Percentiles rank a stretch among this genome's conserved stretches.
Conservation (phyloP, 2,888 invertebrate genomes). For the Xanthorhoe spadicearia region DNA sequence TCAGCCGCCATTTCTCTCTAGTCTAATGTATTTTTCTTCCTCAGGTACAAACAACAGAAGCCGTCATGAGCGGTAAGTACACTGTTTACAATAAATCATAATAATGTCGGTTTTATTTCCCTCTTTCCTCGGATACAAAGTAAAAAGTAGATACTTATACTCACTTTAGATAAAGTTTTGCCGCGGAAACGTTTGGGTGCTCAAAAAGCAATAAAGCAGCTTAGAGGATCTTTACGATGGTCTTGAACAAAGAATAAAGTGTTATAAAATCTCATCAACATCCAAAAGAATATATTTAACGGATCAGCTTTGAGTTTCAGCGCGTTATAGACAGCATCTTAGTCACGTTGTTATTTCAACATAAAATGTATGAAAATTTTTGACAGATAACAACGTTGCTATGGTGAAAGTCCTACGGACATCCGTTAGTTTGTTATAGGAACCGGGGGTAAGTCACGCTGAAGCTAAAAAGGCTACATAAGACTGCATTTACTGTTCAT, state of each 20-base stretch:
- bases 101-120: constrained; percentile 29
- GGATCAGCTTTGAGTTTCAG: too few species aligned
- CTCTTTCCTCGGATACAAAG: constrained; percentile 25
- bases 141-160: constrained; percentile 15
- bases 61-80: constrained; percentile 27
- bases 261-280: background rate
- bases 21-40: constrained; percentile 19
- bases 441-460: too few species aligned
- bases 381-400: too few species aligned
- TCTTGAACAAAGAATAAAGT: constrained; percentile 1
- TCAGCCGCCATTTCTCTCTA: background rate
- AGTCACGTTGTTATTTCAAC: too few species aligned
- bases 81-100: constrained; percentile 28
- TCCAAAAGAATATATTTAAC: background rate
- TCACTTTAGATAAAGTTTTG: constrained; percentile 34
- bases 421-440: too few species aligned
- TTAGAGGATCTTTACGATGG: constrained; percentile 22
- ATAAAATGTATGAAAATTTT: too few species aligned
- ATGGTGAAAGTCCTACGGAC: too few species aligned
- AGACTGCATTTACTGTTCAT: too few species aligned
- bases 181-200: constrained; percentile 22
- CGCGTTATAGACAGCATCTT: too few species aligned
- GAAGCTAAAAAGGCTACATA: too few species aligned
- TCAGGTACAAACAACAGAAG: constrained; percentile 24
- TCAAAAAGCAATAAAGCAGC: constrained; percentile 21